phyloP scores from a whole-genome alignment of 2,113 vertebrate species.

The Astur gentilis region DNA sequence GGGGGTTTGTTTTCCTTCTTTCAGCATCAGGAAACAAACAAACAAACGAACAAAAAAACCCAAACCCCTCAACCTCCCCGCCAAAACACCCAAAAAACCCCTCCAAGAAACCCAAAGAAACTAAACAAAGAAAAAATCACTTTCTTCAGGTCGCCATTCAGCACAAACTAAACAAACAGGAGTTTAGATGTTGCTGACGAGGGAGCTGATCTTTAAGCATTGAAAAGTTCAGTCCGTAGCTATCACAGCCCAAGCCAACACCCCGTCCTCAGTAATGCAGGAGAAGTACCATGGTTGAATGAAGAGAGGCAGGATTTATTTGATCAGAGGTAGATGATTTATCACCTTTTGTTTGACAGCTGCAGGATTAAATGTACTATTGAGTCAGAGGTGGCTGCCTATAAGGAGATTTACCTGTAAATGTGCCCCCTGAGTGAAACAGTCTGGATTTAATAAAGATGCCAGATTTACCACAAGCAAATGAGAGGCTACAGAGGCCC shows the following conservation, averaged over 20 bases:
- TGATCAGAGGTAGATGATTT: slow-evolving; percentile 7
- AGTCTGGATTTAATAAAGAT: slow-evolving; percentile 64
- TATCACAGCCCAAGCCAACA: background rate
- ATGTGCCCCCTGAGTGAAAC: slow-evolving; percentile 10
- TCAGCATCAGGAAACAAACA: background rate
- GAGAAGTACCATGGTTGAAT: background rate
- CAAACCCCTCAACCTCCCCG: background rate
- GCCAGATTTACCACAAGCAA: slow-evolving; percentile 54
- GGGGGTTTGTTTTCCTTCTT: background rate
- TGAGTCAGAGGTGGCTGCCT: slow-evolving; percentile 36
- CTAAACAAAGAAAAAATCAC: background rate
- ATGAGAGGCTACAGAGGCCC: slow-evolving; percentile 9
- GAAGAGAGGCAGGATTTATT: background rate
- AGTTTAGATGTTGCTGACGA: background rate
- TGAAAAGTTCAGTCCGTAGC: background rate
- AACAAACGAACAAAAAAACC: background rate
- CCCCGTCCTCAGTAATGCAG: background rate
- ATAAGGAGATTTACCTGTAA: slow-evolving; percentile 49
- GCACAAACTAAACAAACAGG: background rate
- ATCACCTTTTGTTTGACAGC: background rate
- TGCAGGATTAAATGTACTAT: background rate
- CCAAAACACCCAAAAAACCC: background rate
- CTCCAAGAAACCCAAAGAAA: background rate
- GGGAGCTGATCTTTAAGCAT: background rate
- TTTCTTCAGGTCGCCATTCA: background rate